Percentiles rank a stretch among this genome's conserved stretches.
These are phyloP conservation scores for Drosophila robusta DNA, from an alignment of 2,888 invertebrate genomes.

Conservation along the genomic window DNA sequence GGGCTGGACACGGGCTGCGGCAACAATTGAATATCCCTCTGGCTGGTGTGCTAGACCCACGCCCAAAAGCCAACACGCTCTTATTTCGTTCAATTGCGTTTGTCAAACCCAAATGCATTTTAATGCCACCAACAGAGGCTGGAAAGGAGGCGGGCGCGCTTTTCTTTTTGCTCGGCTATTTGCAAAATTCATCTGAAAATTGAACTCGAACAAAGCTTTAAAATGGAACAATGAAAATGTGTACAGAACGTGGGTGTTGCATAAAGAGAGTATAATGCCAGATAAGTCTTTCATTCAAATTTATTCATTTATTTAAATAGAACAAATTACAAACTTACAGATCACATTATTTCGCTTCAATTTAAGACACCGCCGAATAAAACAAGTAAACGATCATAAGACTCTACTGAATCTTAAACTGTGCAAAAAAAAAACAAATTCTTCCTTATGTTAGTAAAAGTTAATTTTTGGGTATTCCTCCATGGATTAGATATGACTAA, in stretches of 20 bases:
- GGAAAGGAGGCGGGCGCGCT: conserved; percentile 16
- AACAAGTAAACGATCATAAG: too few species aligned
- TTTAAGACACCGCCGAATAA: too few species aligned
- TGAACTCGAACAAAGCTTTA: conserved; percentile 41
- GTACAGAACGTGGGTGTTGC: conserved; percentile 5
- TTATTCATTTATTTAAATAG: too few species aligned
- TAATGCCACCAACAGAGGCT: conserved; percentile 48
- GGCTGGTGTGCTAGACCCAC: conserved; percentile 19
- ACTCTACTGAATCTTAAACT: too few species aligned
- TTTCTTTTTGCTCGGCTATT: conserved; percentile 16
- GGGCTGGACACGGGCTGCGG: conserved; percentile 43
- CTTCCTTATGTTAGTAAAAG: too few species aligned
- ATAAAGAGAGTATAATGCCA: conserved; percentile 2
- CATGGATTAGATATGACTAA: too few species aligned
- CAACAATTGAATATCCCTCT: conserved; percentile 54
- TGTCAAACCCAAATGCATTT: conserved; percentile 66
- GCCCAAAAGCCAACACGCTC: conserved; percentile 50
- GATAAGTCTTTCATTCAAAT: not conserved
- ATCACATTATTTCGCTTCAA: too few species aligned
- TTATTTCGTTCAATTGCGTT: conserved; percentile 73
- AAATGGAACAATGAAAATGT: conserved; percentile 16
- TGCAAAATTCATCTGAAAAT: conserved; percentile 35
- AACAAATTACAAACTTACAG: too few species aligned
- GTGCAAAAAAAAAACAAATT: too few species aligned
- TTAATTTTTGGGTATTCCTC: too few species aligned